Evolutionary conservation across 1,140 invertebrate species (phyloP).

Genomic region (Brachionus koreanus): DNA sequence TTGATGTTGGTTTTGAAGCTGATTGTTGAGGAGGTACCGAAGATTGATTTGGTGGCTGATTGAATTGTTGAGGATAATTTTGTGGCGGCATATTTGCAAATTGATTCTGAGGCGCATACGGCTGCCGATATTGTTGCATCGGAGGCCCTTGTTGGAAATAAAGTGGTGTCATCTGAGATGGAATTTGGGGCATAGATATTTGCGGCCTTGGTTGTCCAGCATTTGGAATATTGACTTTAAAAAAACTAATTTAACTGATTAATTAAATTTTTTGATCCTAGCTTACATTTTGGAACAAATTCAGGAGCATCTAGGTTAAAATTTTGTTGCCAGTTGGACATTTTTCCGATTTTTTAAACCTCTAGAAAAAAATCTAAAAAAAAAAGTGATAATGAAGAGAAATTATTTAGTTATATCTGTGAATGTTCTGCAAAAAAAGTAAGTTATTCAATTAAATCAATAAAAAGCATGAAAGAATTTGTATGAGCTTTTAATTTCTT

Average conservation of each 20-base stretch:
- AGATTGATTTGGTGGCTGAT: not conserved
- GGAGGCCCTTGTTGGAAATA: not conserved
- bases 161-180: not conserved
- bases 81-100: conserved; percentile 7
- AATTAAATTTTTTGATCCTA: not conserved
- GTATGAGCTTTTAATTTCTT: conserved; percentile 7
- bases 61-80: not conserved
- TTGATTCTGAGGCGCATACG: not conserved
- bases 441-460: not conserved
- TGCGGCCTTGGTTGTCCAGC: not conserved
- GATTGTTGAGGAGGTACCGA: not conserved
- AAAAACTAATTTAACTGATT: not conserved
- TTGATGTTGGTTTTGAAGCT: not conserved
- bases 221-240: not conserved
- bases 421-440: not conserved
- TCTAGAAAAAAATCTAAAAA: conserved; percentile 5
- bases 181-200: not conserved
- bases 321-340: conserved; percentile 41
- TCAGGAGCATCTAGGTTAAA: conserved; percentile 42
- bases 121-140: not conserved
- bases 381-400: not conserved
- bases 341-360: not conserved
- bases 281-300: conserved; percentile 39
- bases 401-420: not conserved
- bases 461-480: conserved; percentile 20